Conservation (phyloP, 2,888 invertebrate genomes). For the Pseudoips prasinana region DNA sequence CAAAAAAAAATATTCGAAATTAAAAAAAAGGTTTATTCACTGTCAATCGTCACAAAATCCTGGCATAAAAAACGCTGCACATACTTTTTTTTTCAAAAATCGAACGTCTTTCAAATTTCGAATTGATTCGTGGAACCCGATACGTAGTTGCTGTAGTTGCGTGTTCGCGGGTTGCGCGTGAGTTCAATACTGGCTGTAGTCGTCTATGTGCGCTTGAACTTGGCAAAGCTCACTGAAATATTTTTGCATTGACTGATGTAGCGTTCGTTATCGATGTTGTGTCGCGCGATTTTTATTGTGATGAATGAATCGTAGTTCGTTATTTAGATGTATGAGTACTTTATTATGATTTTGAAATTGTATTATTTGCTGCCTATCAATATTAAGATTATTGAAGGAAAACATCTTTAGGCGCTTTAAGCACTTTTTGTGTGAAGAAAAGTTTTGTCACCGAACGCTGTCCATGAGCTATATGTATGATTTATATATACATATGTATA, state of each 20-base stretch:
- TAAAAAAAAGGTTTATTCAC: slow-evolving; percentile 11
- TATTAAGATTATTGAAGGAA: too few relatives aligned
- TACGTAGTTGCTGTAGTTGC: slow-evolving; percentile 36
- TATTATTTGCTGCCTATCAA: too few relatives aligned
- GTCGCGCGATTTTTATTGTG: slow-evolving; percentile 24
- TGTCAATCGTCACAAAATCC: slow-evolving; percentile 17
- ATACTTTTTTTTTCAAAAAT: not conserved
- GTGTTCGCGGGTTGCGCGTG: slow-evolving; percentile 70
- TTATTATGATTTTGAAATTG: too few relatives aligned
- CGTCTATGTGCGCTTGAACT: slow-evolving; percentile 65
- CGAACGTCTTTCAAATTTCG: slow-evolving; percentile 28
- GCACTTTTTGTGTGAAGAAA: too few relatives aligned
- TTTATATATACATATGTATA: too few relatives aligned
- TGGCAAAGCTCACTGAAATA: slow-evolving; percentile 65
- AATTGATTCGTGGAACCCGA: slow-evolving; percentile 35
- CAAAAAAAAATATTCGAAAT: slow-evolving; percentile 18
- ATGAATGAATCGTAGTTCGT: slow-evolving; percentile 2
- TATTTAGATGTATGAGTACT: not conserved
- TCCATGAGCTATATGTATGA: too few relatives aligned
- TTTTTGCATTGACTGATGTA: slow-evolving; percentile 50
- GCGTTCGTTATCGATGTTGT: slow-evolving; percentile 21
- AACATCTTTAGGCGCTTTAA: too few relatives aligned
- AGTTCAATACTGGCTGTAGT: slow-evolving; percentile 59
- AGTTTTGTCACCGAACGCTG: too few relatives aligned
- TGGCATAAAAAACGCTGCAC: slow-evolving; percentile 1